Base-by-base conservation (phyloP, 2,888 invertebrate genomes). In the Philereme vetulata region DNA sequence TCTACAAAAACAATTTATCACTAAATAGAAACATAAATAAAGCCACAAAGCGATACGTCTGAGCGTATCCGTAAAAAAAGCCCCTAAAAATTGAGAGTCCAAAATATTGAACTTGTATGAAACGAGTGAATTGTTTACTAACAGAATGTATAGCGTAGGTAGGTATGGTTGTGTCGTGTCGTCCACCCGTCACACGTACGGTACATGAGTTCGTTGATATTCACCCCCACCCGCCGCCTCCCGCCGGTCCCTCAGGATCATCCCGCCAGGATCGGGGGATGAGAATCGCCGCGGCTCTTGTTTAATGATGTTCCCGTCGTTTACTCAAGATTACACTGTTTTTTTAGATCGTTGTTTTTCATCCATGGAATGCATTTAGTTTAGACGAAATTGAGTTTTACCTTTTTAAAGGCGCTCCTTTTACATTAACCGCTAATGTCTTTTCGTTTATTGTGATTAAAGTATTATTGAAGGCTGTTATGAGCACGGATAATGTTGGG, bases 151-250 rank as follows among this genome's bases (percentile, higher is more conserved):
- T 82, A 85, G 82, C 83, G 77, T 74, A 76, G 76, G 77, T 74
- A 76, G 76, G 72, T 74, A 81, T 82, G 81, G 72, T 76, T 81
- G 75, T 78, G 80, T 68, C 69, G 63, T 65, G 64, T 59, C 84
- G 84, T 80, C 78, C 80, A 74, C 80, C 84, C 88, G 84, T 84
- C 88, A 85, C 84, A 84, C 87, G 85, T 83, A 83, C 82, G 79
- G 80, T 78, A 83, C 85, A 86, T 85, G 90, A 88, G 90, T 89
- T 89, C 90, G 91, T 91, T 90, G 88, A 90, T 90, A 87, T 86
- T 84, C 85, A 67, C 76, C 85, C 75, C 77, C 72, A 65, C 68
- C 66, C 71, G 51, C 61, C 58, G 56, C 55, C 62, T 4, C 71
- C 66, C 65, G 70, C 69, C 67, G 71, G 53, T 72, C 79, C 80